Percentiles rank a stretch among this genome's conserved stretches.
Evolutionary conservation across 1,140 invertebrate genomes (phyloP).

Genomic region (Scaptodrosophila lebanonensis): DNA sequence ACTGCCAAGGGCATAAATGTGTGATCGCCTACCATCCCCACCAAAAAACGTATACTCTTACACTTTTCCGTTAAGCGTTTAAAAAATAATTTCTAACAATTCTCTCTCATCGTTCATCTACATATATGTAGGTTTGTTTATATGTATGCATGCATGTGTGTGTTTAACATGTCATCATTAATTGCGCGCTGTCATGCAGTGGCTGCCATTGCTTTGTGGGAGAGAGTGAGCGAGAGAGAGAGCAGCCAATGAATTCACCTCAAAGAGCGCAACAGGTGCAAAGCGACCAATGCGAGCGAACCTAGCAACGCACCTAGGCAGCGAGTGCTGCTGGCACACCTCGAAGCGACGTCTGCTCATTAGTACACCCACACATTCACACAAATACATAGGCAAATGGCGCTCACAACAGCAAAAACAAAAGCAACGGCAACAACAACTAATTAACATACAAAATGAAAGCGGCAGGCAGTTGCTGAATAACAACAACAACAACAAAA

Average conservation of each 20-base stretch:
- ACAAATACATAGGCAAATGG: conserved; percentile 9
- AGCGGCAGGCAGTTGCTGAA: conserved; percentile 24
- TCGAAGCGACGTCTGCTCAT: conserved; percentile 49
- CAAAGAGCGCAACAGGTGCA: conserved; percentile 57
- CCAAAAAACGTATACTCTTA: no score
- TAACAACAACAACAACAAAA: conserved; percentile 16
- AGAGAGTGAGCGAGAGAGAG: conserved; percentile 48
- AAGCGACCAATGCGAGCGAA: conserved; percentile 44
- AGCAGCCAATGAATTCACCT: conserved; percentile 39
- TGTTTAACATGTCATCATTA: no score
- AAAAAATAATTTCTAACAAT: no score
- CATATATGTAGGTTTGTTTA: no score
- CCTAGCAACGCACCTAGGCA: conserved; percentile 43
- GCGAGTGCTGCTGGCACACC: conserved; percentile 36
- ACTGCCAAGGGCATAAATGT: no score
- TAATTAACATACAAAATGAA: conserved; percentile 70
- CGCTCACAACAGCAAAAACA: not conserved
- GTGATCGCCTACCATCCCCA: no score
- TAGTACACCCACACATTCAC: conserved; percentile 50
- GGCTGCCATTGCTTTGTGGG: no score
- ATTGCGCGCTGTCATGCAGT: no score
- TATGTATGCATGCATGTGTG: no score
- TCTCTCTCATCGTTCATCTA: no score
- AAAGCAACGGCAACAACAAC: conserved; percentile 30
- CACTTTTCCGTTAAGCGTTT: no score